Percentiles rank a stretch among this genome's conserved stretches.
Evolutionary conservation across 2,113 vertebrate species (phyloP).

Genomic region (Apteryx mantelli): DNA sequence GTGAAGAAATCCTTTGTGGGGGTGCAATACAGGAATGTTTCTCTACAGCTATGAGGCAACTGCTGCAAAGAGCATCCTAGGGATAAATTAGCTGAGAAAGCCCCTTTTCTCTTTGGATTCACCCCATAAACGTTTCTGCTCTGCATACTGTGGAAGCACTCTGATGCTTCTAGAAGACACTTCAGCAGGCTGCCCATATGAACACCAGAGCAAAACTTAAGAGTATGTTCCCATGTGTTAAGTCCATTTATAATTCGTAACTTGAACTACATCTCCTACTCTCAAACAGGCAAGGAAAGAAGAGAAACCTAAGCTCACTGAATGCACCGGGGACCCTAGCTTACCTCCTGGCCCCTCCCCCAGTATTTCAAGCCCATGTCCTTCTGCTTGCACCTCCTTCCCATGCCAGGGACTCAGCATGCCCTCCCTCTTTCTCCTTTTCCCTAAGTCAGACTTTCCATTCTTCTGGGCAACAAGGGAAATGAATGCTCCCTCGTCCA

Average conservation of each 20-base stretch:
- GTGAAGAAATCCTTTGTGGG: not conserved
- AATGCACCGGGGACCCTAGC: not conserved
- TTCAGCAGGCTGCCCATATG: not conserved
- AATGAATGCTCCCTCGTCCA: not conserved
- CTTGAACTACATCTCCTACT: not conserved
- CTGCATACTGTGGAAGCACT: accelerated
- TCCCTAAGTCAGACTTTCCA: not conserved
- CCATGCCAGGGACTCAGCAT: not conserved
- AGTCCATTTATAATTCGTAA: not conserved
- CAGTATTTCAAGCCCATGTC: not conserved
- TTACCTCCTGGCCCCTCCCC: too few species aligned
- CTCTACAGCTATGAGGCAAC: not conserved
- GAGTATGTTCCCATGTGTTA: not conserved
- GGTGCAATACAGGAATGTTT: not conserved
- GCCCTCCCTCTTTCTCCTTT: not conserved
- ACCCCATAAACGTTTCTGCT: not conserved
- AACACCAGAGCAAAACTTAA: not conserved
- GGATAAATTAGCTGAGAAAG: not conserved
- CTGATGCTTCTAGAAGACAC: not conserved
- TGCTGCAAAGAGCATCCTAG: not conserved
- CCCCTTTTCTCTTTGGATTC: not conserved
- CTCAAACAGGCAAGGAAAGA: not conserved
- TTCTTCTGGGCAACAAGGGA: not conserved
- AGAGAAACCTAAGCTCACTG: not conserved
- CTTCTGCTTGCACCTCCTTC: not conserved